A percentile compares a stretch with the other conserved stretches of the same genome.
These are phyloP conservation scores for Seira sanloemensis DNA, from an alignment of 2,888 invertebrate species.

Conservation along the genomic window DNA sequence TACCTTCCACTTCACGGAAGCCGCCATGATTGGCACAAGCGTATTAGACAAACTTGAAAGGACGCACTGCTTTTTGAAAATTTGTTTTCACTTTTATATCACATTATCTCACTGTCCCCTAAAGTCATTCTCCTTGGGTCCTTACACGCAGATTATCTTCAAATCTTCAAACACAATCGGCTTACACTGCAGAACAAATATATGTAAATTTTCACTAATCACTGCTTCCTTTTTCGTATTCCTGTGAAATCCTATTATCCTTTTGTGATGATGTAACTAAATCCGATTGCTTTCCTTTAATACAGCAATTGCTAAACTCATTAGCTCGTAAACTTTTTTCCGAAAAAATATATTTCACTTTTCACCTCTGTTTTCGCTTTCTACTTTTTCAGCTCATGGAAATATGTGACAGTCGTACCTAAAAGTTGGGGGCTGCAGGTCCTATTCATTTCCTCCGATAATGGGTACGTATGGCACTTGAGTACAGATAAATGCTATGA, in stretches of 20 bases:
- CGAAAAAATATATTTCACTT: neutral
- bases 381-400: too few relatives aligned
- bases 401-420: neutral
- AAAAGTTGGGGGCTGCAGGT: too few relatives aligned
- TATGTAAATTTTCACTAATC: too few relatives aligned
- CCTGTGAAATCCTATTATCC: too few relatives aligned
- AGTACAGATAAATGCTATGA: neutral
- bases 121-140: too few relatives aligned
- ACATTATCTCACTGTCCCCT: too few relatives aligned
- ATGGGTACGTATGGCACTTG: neutral
- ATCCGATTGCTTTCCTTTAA: neutral
- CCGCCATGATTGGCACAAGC: conserved; percentile 52
- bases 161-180: too few relatives aligned
- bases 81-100: neutral
- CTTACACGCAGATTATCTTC: too few relatives aligned
- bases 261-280: too few relatives aligned
- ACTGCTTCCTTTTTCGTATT: too few relatives aligned
- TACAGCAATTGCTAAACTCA: neutral
- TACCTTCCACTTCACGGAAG: conserved; percentile 62
- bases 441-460: neutral
- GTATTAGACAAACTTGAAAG: conserved; percentile 20
- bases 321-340: too few relatives aligned
- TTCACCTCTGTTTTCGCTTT: neutral
- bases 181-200: too few relatives aligned
- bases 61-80: conserved; percentile 14